These are phyloP conservation scores for Atta cephalotes DNA, from an alignment of 1,140 invertebrate species.

Conservation along the genomic window DNA sequence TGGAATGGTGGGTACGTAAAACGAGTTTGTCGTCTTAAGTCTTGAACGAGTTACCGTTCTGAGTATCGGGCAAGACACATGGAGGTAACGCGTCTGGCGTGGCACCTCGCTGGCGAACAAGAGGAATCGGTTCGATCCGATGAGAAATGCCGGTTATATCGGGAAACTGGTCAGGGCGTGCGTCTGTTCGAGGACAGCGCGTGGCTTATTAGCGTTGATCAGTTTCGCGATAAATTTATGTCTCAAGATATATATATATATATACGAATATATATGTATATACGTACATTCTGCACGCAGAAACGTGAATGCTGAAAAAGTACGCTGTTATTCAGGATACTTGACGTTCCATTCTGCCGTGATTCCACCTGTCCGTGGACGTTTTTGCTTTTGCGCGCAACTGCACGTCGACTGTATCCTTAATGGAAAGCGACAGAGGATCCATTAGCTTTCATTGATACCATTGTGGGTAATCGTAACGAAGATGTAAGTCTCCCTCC, in stretches of 20 bases:
- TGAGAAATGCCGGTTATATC: slow-evolving; percentile 73
- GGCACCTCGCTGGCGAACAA: slow-evolving; percentile 42
- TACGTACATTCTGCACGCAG: slow-evolving; percentile 8
- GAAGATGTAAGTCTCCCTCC: slow-evolving; percentile 35
- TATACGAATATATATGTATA: slow-evolving; percentile 43
- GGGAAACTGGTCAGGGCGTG: slow-evolving; percentile 65
- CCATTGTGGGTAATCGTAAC: slow-evolving; percentile 53
- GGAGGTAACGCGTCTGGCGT: slow-evolving; percentile 33
- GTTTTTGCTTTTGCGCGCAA: slow-evolving; percentile 61
- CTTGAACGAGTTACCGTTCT: slow-evolving; percentile 67
- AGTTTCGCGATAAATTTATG: slow-evolving; percentile 73
- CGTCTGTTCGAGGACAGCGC: slow-evolving; percentile 55
- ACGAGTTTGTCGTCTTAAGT: slow-evolving; percentile 70
- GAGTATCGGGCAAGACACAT: slow-evolving; percentile 15
- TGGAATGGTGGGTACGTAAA: slow-evolving; percentile 69
- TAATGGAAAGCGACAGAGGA: slow-evolving; percentile 73
- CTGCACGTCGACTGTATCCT: slow-evolving; percentile 59
- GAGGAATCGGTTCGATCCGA: slow-evolving; percentile 62
- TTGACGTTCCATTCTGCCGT: slow-evolving; percentile 33
- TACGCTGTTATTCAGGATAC: slow-evolving; percentile 53
- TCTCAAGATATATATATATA: slow-evolving; percentile 49
- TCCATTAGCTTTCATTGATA: slow-evolving; percentile 74
- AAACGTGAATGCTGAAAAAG: slow-evolving; percentile 51
- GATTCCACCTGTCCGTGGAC: slow-evolving; percentile 47
- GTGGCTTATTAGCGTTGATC: slow-evolving; percentile 76